These are phyloP conservation scores for Ophiodon elongatus DNA, from an alignment of 2,113 vertebrate genomes.

Conservation along the genomic window DNA sequence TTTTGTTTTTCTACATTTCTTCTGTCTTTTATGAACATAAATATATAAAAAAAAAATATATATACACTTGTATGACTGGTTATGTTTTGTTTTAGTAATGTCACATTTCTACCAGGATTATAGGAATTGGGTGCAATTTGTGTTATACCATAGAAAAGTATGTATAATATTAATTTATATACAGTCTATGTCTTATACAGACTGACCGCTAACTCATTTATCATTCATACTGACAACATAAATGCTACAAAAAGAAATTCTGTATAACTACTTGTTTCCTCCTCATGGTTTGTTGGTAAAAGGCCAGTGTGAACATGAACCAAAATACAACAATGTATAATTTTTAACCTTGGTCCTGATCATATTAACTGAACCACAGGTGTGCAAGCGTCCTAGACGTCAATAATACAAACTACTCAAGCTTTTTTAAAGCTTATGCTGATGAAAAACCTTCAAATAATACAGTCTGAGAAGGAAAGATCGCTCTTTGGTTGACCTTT, in stretches of 20 bases:
- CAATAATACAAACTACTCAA: neutral
- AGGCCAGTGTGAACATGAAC: neutral
- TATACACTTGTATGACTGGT: neutral
- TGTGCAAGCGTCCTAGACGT: neutral
- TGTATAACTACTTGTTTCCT: neutral
- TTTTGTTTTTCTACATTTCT: slow-evolving; percentile 14
- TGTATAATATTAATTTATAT: neutral
- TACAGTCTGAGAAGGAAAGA: no score
- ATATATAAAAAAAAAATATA: neutral
- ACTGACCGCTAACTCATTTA: no score
- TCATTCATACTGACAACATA: no score
- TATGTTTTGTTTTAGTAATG: neutral
- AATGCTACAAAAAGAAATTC: no score
- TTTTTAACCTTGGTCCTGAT: neutral
- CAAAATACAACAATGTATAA: neutral
- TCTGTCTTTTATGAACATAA: slow-evolving; percentile 21
- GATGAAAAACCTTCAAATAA: no score
- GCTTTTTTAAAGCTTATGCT: no score
- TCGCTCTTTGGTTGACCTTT: no score
- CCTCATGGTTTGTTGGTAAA: neutral
- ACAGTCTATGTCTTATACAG: neutral
- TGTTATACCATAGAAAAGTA: neutral
- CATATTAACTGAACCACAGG: neutral
- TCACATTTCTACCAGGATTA: neutral
- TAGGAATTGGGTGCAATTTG: neutral